Conservation (phyloP, 2,797 vertebrate genomes). For the Argyrosomus regius region DNA sequence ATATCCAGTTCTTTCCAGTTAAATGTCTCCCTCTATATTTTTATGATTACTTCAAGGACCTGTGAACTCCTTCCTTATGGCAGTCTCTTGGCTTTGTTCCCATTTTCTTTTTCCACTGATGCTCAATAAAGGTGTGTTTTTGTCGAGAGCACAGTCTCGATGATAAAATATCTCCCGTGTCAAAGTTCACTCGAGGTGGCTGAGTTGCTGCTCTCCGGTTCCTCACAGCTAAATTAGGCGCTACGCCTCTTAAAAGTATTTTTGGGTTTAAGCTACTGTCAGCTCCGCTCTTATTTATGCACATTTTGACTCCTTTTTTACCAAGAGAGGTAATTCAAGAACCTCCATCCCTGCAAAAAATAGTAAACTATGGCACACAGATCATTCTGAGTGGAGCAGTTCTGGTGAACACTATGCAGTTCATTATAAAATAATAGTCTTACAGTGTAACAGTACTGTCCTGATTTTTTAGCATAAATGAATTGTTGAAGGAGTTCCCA, state of each 20-base stretch:
- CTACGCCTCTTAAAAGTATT: slow-evolving; percentile 34
- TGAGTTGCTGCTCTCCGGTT: slow-evolving; percentile 39
- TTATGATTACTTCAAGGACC: not conserved
- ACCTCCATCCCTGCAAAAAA: slow-evolving; percentile 16
- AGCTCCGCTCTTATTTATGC: slow-evolving; percentile 42
- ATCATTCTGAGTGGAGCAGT: slow-evolving; percentile 11
- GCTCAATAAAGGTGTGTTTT: slow-evolving; percentile 5
- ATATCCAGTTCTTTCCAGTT: not conserved
- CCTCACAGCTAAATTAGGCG: slow-evolving; percentile 50
- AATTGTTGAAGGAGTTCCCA: not conserved
- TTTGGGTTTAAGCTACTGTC: slow-evolving; percentile 37
- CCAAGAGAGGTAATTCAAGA: slow-evolving; percentile 19
- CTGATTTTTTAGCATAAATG: not conserved
- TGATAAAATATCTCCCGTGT: slow-evolving; percentile 41
- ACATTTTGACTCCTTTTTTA: slow-evolving; percentile 33
- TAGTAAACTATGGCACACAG: not conserved
- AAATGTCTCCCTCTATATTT: not conserved
- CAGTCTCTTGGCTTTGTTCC: slow-evolving; percentile 3
- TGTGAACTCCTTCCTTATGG: not conserved
- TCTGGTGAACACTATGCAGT: slow-evolving; percentile 12
- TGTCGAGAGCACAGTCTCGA: slow-evolving; percentile 24
- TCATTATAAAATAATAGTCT: not conserved
- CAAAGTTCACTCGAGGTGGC: slow-evolving; percentile 45
- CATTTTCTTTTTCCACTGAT: not conserved
- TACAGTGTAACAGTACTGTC: not conserved